phyloP scores from a whole-genome alignment of 2,888 invertebrate species.

The Leptogaster cylindrica region DNA sequence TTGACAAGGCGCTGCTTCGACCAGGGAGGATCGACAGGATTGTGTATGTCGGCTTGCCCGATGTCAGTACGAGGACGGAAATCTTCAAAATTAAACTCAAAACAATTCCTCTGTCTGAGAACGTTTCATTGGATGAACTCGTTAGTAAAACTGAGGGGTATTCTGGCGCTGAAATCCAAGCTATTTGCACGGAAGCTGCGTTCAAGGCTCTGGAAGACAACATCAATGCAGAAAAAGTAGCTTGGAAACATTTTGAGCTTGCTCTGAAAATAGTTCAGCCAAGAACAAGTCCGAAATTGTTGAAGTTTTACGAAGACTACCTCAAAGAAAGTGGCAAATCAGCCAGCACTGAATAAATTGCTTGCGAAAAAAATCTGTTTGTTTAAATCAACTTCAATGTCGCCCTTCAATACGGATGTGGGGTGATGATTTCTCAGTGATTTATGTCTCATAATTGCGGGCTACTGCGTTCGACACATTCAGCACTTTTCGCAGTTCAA shows the following conservation, averaged over 20 bases:
- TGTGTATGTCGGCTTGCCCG: slow-evolving; percentile 92
- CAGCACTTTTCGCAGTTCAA: no score
- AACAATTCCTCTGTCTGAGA: slow-evolving; percentile 73
- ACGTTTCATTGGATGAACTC: slow-evolving; percentile 72
- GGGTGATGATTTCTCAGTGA: no score
- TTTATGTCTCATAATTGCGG: no score
- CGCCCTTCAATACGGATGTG: no score
- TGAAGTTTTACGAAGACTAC: slow-evolving; percentile 77
- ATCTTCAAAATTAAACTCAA: slow-evolving; percentile 80
- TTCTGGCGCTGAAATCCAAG: slow-evolving; percentile 93
- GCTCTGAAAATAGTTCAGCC: slow-evolving; percentile 77
- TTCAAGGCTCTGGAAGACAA: slow-evolving; percentile 81
- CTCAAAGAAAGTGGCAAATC: slow-evolving; percentile 56
- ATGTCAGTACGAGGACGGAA: slow-evolving; percentile 76
- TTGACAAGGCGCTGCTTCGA: slow-evolving; percentile 89
- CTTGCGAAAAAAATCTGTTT: no score
- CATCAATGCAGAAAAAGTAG: slow-evolving; percentile 69
- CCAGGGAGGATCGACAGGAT: slow-evolving; percentile 91
- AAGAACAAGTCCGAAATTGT: slow-evolving; percentile 73
- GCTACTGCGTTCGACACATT: no score
- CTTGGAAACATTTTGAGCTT: slow-evolving; percentile 73
- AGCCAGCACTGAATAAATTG: no score
- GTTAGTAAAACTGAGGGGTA: slow-evolving; percentile 77
- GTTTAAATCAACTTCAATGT: no score
- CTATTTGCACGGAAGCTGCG: slow-evolving; percentile 92